Base-by-base conservation (phyloP, 2,888 invertebrate species). In the Carcina quercana region DNA sequence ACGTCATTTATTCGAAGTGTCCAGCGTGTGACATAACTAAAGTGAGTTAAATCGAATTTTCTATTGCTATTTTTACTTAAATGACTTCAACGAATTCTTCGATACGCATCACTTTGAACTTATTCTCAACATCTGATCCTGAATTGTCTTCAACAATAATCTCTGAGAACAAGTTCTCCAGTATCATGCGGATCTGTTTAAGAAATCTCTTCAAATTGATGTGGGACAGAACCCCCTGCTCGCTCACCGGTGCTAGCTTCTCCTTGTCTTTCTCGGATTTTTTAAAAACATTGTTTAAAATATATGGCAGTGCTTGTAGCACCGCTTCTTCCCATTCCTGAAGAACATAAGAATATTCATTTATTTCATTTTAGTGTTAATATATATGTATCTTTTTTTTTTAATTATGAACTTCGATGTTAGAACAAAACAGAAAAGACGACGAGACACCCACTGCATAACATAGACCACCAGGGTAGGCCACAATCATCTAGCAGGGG, bases 291-390 rank as follows among this genome's bases (percentile, higher is more conserved):
- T 88, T 89, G 40, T 89, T 85, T 15, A 92, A 61, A 21, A 93
- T 72, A 52, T 88, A 88, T 8, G 87, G 86, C 25, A 92, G 63
- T 0, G 88, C 85, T 36, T 89, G 88, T 45, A 91, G 89, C 1
- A 89, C 87, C 2, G 88, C 83, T 65, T 94, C 94, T 61, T 94
- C 93, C 93, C 94, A 94, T 53, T 90, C 91, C 93, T 93, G 53
- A 28, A 68, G 62, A 32, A 15, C 15, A 27, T 15, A 24, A 7
- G 24, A 2, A 30, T 33, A 37, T 21, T 21, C 5, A 22, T 22
- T n/a, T n/a, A n/a, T n/a, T n/a, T n/a, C n/a, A n/a, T n/a, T n/a
- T n/a, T n/a, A n/a, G n/a, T n/a, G n/a, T n/a, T n/a, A n/a, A n/a
- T n/a, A n/a, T n/a, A n/a, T n/a, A n/a, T n/a, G n/a, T n/a, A n/a